Evolutionary conservation across 1,140 invertebrate genomes (phyloP).

Genomic region (Theocolax elegans): DNA sequence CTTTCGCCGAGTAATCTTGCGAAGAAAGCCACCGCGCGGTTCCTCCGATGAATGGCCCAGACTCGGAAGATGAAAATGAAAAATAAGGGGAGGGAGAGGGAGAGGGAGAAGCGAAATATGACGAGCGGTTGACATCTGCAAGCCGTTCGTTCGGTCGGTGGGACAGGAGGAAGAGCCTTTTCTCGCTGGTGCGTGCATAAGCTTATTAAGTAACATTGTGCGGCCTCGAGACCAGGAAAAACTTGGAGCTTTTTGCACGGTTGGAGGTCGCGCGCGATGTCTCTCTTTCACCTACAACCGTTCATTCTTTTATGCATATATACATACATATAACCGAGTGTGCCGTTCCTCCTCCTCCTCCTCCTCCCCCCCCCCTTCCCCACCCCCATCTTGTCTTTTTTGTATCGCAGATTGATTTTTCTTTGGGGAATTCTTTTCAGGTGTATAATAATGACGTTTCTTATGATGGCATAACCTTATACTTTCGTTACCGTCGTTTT

Average conservation of each 20-base stretch:
- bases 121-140: conserved; percentile 62
- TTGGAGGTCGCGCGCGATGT: conserved; percentile 31
- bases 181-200: conserved; percentile 62
- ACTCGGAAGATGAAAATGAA: too few species aligned
- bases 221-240: too few species aligned
- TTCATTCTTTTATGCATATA: not conserved
- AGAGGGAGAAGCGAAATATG: conserved; percentile 51
- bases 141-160: conserved; percentile 38
- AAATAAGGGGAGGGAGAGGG: not conserved
- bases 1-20: conserved; percentile 6
- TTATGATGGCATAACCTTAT: not conserved
- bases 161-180: conserved; percentile 45
- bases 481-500: not conserved
- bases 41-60: too few species aligned
- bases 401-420: conserved; percentile 26
- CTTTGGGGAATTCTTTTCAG: conserved; percentile 27
- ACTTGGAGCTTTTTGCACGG: conserved; percentile 2
- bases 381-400: conserved; percentile 4
- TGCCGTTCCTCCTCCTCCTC: too few species aligned
- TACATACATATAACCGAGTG: not conserved
- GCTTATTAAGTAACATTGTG: conserved; percentile 67
- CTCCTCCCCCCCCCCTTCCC: not conserved
- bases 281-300: not conserved
- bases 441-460: too few species aligned
- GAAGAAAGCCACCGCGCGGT: too few species aligned